Conservation (phyloP, 2,797 vertebrate genomes). For the Hipposideros larvatus region DNA sequence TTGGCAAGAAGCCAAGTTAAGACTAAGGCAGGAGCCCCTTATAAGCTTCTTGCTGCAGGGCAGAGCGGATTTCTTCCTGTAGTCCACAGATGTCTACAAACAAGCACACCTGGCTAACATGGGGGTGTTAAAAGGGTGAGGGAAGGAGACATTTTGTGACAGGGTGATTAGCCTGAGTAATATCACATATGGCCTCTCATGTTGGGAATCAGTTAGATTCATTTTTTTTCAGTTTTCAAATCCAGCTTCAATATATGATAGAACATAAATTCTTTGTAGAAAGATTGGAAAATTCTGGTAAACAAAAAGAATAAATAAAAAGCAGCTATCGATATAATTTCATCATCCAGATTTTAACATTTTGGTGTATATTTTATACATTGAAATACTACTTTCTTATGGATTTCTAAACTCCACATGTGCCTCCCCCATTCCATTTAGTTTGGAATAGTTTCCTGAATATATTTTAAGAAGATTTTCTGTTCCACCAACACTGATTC, state of each 20-base stretch:
- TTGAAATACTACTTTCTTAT: background rate
- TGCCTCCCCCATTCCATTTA: background rate
- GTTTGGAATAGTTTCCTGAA: constrained; percentile 20
- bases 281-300: constrained; percentile 12
- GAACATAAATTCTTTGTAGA: background rate
- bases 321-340: background rate
- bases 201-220: background rate
- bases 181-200: background rate
- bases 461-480: constrained; percentile 41
- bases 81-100: constrained; percentile 17
- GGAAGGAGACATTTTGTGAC: background rate
- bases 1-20: constrained; percentile 41
- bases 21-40: background rate
- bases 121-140: background rate
- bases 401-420: background rate
- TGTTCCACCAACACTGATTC: background rate
- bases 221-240: background rate
- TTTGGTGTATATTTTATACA: background rate
- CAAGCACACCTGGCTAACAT: constrained; percentile 22
- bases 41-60: background rate
- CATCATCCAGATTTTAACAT: constrained; percentile 17
- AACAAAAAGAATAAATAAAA: constrained; percentile 30
- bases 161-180: background rate
- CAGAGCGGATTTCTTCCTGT: background rate
- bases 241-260: constrained; percentile 33